phyloP scores from a whole-genome alignment of 2,888 invertebrate genomes.

The Meliscaeva auricollis region DNA sequence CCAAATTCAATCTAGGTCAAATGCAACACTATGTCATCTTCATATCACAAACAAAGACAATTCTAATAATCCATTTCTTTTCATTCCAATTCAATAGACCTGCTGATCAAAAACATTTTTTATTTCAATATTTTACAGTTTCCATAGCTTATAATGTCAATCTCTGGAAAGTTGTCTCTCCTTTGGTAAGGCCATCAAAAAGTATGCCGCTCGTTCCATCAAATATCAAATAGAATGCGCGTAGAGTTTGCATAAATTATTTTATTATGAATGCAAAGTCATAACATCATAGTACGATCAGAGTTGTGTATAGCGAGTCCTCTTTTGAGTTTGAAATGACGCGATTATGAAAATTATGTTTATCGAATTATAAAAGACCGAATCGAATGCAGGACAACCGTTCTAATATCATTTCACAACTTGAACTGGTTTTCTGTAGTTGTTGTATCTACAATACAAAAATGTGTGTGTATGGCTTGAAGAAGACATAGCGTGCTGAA shows the following conservation, averaged over 20 bases:
- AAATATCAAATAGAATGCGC: neutral
- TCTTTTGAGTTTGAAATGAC: neutral
- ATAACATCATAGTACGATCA: constrained; percentile 2
- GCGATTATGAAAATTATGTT: constrained; percentile 27
- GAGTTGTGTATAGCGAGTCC: neutral
- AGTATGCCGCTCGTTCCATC: neutral
- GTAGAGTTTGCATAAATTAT: constrained; percentile 5
- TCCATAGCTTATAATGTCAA: neutral
- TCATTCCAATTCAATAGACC: neutral
- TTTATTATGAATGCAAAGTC: constrained; percentile 20
- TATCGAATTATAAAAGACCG: constrained; percentile 27
- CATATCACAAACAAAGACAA: no score
- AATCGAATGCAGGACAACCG: constrained; percentile 32
- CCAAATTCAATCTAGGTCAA: no score
- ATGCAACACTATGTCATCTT: no score
- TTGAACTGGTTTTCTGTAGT: constrained; percentile 5
- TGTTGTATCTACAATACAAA: neutral
- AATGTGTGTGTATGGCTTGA: neutral
- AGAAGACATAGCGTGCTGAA: neutral
- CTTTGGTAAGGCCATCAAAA: neutral
- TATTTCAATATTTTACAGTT: constrained; percentile 6
- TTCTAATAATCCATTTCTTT: no score
- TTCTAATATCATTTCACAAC: neutral
- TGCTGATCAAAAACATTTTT: neutral
- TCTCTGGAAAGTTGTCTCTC: neutral